Evolutionary conservation across 2,888 invertebrate species (phyloP).

Genomic region (Coecobrya sp.): DNA sequence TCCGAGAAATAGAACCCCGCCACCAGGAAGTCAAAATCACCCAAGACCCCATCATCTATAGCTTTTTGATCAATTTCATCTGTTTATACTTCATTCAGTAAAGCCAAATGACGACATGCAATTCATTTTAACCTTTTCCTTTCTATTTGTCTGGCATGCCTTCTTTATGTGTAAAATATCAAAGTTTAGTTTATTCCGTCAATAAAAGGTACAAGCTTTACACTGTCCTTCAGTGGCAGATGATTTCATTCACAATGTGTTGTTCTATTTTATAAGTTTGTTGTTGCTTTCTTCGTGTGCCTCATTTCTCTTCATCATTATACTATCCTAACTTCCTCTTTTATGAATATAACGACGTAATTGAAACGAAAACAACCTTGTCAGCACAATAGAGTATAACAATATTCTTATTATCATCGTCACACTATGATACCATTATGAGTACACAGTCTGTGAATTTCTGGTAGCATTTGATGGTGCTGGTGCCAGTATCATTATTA

Average conservation of each 20-base stretch:
- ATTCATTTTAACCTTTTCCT: constrained; percentile 49
- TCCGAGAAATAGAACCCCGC: background rate
- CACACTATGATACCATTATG: background rate
- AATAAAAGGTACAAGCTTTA: background rate
- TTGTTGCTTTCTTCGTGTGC: background rate
- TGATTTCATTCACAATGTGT: background rate
- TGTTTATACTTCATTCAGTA: background rate
- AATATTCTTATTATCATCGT: constrained; percentile 7
- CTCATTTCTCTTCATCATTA: constrained; percentile 24
- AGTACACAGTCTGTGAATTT: background rate
- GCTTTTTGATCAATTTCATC: background rate
- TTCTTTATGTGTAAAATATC: background rate
- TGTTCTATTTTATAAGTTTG: background rate
- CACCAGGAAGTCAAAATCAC: background rate
- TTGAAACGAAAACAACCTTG: constrained; percentile 79
- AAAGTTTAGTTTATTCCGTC: background rate
- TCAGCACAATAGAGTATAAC: constrained; percentile 67
- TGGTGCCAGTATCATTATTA: constrained; percentile 11
- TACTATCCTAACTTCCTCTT: background rate
- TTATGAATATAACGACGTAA: constrained; percentile 68
- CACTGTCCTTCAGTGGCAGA: background rate
- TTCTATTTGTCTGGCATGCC: background rate
- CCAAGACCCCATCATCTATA: background rate
- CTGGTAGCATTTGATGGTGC: background rate
- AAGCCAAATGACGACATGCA: constrained; percentile 42